Base-by-base conservation (phyloP, 2,113 vertebrate genomes). In the Oreochromis niloticus region DNA sequence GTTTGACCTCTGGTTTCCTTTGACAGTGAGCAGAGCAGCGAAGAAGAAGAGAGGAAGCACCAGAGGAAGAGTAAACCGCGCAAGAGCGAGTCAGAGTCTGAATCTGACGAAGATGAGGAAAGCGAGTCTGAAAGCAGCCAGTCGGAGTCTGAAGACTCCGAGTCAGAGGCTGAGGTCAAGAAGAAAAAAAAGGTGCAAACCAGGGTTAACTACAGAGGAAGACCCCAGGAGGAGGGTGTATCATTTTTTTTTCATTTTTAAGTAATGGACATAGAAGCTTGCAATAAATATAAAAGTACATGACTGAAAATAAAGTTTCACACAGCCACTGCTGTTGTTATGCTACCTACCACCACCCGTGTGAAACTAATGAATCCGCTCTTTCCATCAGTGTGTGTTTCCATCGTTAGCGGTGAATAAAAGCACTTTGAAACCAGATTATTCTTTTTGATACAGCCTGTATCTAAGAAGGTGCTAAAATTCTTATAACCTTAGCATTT, bases 111-210 rank as follows among this genome's bases (percentile, higher is more conserved):
- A 1, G 97, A 97, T 2, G 97, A 97, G 27, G 97, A 95, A 52
- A 98, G 97, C 0, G 96, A 96, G 27, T 97, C 98, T 0, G 98
- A 98, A 79, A 98, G 97, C 93, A 98, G 97, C 93, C 97, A 97
- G 1, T 98, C 98, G 0, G 97, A 97, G 61, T 96, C 96, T 0
- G 97, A 97, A 1, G 97, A 97, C 0, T 98, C 97, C 0, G 97
- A 98, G 78, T 96, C 96, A 0, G 97, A 97, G 27, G 87, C 79
- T 0, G 97, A 97, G 3, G 86, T 95, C 80, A 97, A 97, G 93
- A 96, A 61, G 86, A 97, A 95, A 90, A 98, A 97, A 81, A 96
- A 57, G 92, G 97, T 99, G 89, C 41, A 75, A 78, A 50, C 43
- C 71, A 34, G 46, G 46, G 17, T 52, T 4, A 46, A 30, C 30